Conservation (phyloP, 64 coral and sea anemone species). For the Actinia equina region DNA sequence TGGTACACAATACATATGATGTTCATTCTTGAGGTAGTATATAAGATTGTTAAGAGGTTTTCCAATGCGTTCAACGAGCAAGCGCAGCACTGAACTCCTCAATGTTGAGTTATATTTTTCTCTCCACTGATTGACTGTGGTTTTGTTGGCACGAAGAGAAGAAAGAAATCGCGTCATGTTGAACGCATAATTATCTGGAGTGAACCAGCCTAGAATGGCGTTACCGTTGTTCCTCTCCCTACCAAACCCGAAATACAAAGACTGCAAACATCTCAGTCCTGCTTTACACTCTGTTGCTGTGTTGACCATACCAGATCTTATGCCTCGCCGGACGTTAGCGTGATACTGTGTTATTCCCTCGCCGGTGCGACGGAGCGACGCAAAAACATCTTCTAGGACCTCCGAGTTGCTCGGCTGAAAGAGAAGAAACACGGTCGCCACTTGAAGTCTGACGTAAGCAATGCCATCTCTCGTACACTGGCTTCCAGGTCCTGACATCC, state of each 20-base stretch:
- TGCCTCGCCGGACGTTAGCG: conserved; percentile 25
- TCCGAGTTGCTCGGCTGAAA: conserved; percentile 16
- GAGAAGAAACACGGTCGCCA: conserved; percentile 5
- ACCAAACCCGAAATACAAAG: conserved; percentile 4
- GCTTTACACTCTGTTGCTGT: conserved; percentile 26
- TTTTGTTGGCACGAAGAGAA: background rate
- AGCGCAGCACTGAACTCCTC: background rate
- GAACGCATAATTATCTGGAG: background rate
- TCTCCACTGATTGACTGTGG: background rate
- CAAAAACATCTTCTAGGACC: conserved; percentile 21
- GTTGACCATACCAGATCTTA: conserved; percentile 42
- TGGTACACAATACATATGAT: conserved; percentile 51
- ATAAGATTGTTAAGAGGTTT: conserved; percentile 29
- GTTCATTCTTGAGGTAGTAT: conserved; percentile 38
- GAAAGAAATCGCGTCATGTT: conserved; percentile 7
- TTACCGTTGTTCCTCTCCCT: background rate
- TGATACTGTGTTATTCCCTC: conserved; percentile 31
- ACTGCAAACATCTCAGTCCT: conserved; percentile 25
- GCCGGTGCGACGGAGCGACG: background rate
- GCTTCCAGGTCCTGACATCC: conserved; percentile 39
- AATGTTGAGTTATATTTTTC: conserved; percentile 24
- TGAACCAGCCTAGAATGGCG: conserved; percentile 9
- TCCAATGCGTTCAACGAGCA: conserved; percentile 41
- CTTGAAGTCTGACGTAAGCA: conserved; percentile 13
- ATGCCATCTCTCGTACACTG: conserved; percentile 24